Evolutionary conservation across 1,140 invertebrate species (phyloP).

Genomic region (Harlomillsia oculata): DNA sequence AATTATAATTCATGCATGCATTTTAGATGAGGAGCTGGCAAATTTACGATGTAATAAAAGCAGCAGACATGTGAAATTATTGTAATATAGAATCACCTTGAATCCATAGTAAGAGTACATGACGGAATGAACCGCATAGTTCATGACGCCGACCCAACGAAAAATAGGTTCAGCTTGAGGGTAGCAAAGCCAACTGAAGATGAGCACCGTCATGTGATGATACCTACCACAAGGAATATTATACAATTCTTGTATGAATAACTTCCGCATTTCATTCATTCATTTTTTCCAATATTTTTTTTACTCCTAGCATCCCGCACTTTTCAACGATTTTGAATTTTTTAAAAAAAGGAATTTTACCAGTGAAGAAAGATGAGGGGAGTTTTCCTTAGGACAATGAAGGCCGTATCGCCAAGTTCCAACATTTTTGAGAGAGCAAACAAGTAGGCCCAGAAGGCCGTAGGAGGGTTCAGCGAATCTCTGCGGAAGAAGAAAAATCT

Average conservation of each 20-base stretch:
- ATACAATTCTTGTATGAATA: background rate
- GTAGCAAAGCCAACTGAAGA: conserved; percentile 31
- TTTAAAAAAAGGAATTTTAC: conserved; percentile 13
- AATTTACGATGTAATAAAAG: background rate
- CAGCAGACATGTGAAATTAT: background rate
- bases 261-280: background rate
- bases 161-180: conserved; percentile 25
- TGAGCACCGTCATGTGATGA: conserved; percentile 28
- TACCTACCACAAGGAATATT: conserved; percentile 18
- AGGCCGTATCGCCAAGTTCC: conserved; percentile 28
- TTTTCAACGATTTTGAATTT: too few species aligned
- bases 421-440: conserved; percentile 24
- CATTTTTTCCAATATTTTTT: background rate
- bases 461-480: conserved; percentile 19
- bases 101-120: conserved; percentile 30
- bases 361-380: conserved; percentile 33
- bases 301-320: background rate
- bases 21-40: too few species aligned
- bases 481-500: conserved; percentile 9
- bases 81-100: too few species aligned
- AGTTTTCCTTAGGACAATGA: conserved; percentile 29
- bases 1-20: too few species aligned
- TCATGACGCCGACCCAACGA: conserved; percentile 26
- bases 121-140: conserved; percentile 28
- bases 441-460: conserved; percentile 29